phyloP scores from a whole-genome alignment of 2,113 vertebrate species.

The Lepisosteus osseus region DNA sequence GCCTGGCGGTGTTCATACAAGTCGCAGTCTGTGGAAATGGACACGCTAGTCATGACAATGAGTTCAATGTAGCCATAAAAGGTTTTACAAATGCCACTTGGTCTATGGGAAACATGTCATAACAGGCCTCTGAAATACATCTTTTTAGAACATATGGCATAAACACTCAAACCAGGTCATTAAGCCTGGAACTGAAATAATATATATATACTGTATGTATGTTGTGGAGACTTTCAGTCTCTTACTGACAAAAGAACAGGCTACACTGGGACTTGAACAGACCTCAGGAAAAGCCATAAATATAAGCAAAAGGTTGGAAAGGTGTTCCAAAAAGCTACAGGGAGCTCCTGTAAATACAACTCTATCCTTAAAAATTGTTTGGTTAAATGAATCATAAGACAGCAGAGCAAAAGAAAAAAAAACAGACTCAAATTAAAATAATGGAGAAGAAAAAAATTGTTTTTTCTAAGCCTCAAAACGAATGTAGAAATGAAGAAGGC shows the following conservation, averaged over 20 bases:
- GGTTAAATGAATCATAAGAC: neutral
- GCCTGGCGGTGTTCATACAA: neutral
- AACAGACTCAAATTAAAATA: too few relatives aligned
- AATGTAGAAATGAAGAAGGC: too few relatives aligned
- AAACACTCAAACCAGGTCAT: conserved; percentile 15
- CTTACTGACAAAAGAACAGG: conserved; percentile 22
- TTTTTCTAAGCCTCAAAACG: too few relatives aligned
- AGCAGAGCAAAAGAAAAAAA: neutral
- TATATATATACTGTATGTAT: neutral
- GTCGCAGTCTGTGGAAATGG: neutral
- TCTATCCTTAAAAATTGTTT: neutral
- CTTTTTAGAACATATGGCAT: neutral
- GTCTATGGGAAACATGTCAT: neutral
- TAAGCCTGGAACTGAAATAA: conserved; percentile 8
- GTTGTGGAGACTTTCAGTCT: conserved; percentile 19
- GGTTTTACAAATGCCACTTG: neutral
- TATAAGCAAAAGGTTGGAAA: conserved; percentile 1
- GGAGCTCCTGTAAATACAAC: neutral
- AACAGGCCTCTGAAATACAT: conserved; percentile 6
- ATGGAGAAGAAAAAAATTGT: too few relatives aligned
- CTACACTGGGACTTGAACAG: neutral
- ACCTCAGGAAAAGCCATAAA: conserved; percentile 22
- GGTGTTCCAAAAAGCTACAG: neutral
- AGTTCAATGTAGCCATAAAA: conserved; percentile 2
- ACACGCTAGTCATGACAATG: conserved; percentile 1